Evolutionary conservation across 2,888 invertebrate species (phyloP).

Genomic region (Prostheceraeus crozeri): DNA sequence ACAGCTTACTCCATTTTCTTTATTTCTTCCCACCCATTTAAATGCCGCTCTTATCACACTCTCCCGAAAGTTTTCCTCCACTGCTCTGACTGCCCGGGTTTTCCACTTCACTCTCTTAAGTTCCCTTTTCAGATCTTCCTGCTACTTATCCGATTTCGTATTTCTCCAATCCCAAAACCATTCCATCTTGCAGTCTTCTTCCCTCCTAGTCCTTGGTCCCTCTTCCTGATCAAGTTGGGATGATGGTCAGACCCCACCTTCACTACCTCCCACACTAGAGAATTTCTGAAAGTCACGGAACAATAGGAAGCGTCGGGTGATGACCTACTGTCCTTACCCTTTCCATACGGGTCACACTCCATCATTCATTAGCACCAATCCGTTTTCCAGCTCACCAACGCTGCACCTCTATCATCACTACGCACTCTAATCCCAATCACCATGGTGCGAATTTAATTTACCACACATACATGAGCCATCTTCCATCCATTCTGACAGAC

Average conservation of each 20-base stretch:
- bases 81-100: neutral
- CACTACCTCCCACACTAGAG: neutral
- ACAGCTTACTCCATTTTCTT: no score
- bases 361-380: neutral
- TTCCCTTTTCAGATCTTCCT: neutral
- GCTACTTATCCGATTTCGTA: neutral
- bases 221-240: neutral
- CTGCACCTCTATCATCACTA: neutral
- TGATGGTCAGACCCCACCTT: neutral
- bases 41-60: neutral
- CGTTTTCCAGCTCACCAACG: neutral
- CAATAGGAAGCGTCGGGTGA: neutral
- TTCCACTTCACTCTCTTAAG: neutral
- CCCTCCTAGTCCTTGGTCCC: neutral
- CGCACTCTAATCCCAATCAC: neutral
- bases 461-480: conserved; percentile 14
- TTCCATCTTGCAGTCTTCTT: neutral
- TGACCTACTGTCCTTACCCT: neutral
- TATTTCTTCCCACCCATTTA: neutral
- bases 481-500: neutral
- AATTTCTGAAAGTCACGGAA: neutral
- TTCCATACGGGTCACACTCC: neutral
- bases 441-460: neutral
- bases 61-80: neutral
- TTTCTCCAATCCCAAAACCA: neutral